These are phyloP conservation scores for Poecilobothrus nobilitatus DNA, from an alignment of 2,888 invertebrate genomes.

Conservation along the genomic window DNA sequence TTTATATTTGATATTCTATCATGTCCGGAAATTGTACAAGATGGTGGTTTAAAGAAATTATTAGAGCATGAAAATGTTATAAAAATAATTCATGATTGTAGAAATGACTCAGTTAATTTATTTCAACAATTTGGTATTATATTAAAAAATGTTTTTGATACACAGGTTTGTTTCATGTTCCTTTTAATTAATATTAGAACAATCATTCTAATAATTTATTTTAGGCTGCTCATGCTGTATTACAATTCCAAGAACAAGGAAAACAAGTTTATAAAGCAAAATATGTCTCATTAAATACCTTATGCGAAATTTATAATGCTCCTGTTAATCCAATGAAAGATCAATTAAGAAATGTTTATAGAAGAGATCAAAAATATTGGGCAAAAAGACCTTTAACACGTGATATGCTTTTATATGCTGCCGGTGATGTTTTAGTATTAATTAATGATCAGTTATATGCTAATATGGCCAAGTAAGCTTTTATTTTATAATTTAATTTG, in stretches of 20 bases:
- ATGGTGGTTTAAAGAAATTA: constrained; percentile 69
- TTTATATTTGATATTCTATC: constrained; percentile 83
- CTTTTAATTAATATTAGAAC: background rate
- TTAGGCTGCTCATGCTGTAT: constrained; percentile 78
- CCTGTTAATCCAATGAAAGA: constrained; percentile 87
- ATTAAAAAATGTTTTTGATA: constrained; percentile 80
- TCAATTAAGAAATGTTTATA: constrained; percentile 75
- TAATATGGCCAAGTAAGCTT: constrained; percentile 53
- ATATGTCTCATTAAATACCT: constrained; percentile 81
- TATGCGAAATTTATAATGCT: constrained; percentile 83
- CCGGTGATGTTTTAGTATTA: constrained; percentile 78
- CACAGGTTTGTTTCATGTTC: constrained; percentile 51
- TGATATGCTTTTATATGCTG: constrained; percentile 86
- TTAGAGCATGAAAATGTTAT: constrained; percentile 72
- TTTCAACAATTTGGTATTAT: constrained; percentile 78
- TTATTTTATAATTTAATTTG: constrained; percentile 8
- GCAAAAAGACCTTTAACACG: constrained; percentile 77
- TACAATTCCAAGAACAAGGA: constrained; percentile 81
- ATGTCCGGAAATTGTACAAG: constrained; percentile 67
- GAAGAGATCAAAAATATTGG: constrained; percentile 82
- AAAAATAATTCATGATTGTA: constrained; percentile 88
- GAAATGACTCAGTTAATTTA: constrained; percentile 83
- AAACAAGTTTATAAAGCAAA: constrained; percentile 92
- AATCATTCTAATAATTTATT: constrained; percentile 16
- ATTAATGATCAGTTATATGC: constrained; percentile 78